Percentiles rank a stretch among this genome's conserved stretches.
phyloP scores from a whole-genome alignment of 2,113 vertebrate species.

The Pterocles orientalis region DNA sequence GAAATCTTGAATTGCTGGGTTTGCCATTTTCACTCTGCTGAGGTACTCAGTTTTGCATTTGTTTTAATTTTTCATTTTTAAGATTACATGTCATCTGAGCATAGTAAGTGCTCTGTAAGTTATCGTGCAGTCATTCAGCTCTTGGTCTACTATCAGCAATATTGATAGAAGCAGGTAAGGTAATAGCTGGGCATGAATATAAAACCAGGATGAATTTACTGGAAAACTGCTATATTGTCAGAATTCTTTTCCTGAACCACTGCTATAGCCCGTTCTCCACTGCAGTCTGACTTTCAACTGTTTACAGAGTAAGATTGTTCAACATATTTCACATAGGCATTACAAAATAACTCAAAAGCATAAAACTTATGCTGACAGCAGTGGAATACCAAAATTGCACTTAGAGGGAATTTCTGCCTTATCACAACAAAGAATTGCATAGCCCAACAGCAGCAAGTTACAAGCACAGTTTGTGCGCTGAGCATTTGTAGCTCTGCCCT shows the following conservation, averaged over 20 bases:
- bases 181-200: not conserved
- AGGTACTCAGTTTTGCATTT: not conserved
- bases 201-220: not conserved
- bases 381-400: not conserved
- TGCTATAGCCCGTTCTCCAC: not conserved
- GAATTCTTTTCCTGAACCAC: not conserved
- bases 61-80: not conserved
- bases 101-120: rapidly evolving
- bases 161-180: not conserved
- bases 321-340: not conserved
- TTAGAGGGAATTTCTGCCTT: not conserved
- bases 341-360: not conserved
- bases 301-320: not conserved
- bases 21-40: not conserved
- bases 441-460: not conserved
- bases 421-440: not conserved
- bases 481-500: not conserved
- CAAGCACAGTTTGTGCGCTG: not conserved
- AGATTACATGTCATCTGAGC: not conserved
- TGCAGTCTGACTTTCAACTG: not conserved
- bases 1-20: not conserved
- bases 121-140: not conserved
- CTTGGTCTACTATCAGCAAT: not conserved
- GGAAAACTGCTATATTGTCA: not conserved
- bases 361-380: not conserved